Evolutionary conservation across 2,888 invertebrate species (phyloP), one percentile per base, ranked within the genome.

Genomic region (Exephanes ischioxanthus): DNA sequence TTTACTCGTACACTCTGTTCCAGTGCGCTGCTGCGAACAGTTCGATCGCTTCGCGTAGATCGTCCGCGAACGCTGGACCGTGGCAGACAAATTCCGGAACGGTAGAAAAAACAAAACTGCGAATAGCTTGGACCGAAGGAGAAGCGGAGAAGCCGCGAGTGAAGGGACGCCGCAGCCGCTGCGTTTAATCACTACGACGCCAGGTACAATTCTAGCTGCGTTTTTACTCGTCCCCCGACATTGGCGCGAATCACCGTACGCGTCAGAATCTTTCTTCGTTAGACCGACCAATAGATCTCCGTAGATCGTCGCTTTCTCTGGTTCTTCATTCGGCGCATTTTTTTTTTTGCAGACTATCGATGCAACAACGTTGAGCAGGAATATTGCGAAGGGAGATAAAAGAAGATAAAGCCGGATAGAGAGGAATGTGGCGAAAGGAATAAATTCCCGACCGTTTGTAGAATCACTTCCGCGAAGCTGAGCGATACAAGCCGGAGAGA

Each of bases 81-180:
- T 14, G 9, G 16, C 0, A 22, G 61, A 16, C 26, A 3, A 26
- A 33, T 33, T 26, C 19, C 2, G 14, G 26, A 26, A 26, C 58
- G 22, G 26, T 9, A 11, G 14, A 30, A 14, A 26, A 9, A 55
- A 22, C 19, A 55, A 19, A n/a, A 55, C 22, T 11, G 19, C 33
- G 16, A 6, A n/a, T 33, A 48, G n/a, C 48, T 63, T 33, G 22
- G 19, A 61, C 30, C 48, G 30, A n/a, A 4, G 9, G 9, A 71
- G 16, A 7, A 51, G 41, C 19, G 26, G 55, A 78, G 66, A 66
- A 63, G 70, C 71, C n/a, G 5, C 85, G 85, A 85, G 85, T 85
- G 79, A 85, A 85, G 82, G 82, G 79, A 80, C 82, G 85, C 82
- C 83, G 71, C 30, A 58, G 75, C 41, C 51, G 51, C 66, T 41